A percentile compares a stretch with the other conserved stretches of the same genome.
Conservation (phyloP, 2,113 vertebrate genomes). For the Cryptomyrus ogoouensis region DNA sequence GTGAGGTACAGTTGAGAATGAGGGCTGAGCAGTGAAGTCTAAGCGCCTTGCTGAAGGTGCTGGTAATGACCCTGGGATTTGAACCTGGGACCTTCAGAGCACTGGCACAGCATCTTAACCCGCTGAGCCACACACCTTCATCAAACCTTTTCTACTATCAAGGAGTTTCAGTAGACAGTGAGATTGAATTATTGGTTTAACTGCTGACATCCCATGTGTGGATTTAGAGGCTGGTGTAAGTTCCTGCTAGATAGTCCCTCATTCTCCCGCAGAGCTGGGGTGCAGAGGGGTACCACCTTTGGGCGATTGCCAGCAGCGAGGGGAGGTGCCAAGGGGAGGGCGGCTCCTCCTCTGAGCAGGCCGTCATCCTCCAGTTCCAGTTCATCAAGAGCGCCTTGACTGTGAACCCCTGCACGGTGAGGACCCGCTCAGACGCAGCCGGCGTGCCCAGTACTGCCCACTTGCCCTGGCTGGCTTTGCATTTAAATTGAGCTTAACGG, state of each 20-base stretch:
- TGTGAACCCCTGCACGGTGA: conserved; percentile 95
- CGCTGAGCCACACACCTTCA: background rate
- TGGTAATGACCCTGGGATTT: background rate
- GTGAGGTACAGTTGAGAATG: background rate
- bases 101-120: background rate
- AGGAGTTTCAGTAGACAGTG: background rate
- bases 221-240: background rate
- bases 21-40: background rate
- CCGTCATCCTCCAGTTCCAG: conserved; percentile 88
- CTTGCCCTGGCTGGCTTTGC: background rate
- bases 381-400: conserved; percentile 97
- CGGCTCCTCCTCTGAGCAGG: conserved; percentile 52
- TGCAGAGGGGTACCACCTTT: conserved; percentile 93
- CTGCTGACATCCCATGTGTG: background rate
- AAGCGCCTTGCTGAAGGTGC: no score
- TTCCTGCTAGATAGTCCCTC: background rate
- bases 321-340: conserved; percentile 44
- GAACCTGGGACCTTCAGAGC: background rate
- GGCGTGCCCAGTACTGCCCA: background rate
- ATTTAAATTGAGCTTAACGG: background rate
- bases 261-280: conserved; percentile 80
- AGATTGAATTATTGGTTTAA: background rate
- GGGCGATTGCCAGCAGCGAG: conserved; percentile 75
- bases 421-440: conserved; percentile 31
- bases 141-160: background rate